Evolutionary conservation across 2,113 vertebrate species (phyloP).

Genomic region (Callocephalon fimbriatum): DNA sequence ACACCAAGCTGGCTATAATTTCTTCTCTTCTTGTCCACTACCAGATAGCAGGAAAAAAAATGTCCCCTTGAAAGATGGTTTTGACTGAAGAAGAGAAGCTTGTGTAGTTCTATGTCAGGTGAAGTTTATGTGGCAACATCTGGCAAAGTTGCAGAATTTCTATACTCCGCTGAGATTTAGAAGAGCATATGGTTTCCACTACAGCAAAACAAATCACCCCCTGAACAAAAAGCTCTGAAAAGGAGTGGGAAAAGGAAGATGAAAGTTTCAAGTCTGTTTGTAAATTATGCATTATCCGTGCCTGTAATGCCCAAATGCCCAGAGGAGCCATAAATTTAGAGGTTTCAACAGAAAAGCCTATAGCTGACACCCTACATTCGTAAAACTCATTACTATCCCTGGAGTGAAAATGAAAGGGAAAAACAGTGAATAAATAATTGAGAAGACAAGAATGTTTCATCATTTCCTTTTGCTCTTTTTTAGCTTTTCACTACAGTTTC

Average conservation of each 20-base stretch:
- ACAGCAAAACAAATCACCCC: conserved; percentile 70
- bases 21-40: not conserved
- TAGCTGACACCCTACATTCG: conserved; percentile 75
- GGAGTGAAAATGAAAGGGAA: conserved; percentile 54
- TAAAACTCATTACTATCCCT: conserved; percentile 75
- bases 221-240: conserved; percentile 64
- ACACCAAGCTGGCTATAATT: not conserved
- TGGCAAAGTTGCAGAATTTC: not conserved
- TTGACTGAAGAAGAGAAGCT: not conserved
- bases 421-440: conserved; percentile 75
- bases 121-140: conserved; percentile 3
- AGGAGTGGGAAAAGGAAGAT: conserved; percentile 67
- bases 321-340: conserved; percentile 74
- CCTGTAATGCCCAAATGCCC: conserved; percentile 66
- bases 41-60: not conserved
- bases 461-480: conserved; percentile 58
- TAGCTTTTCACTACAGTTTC: conserved; percentile 53
- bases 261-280: conserved; percentile 72
- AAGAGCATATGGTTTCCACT: conserved; percentile 55
- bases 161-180: conserved; percentile 14
- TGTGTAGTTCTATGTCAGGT: not conserved
- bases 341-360: conserved; percentile 66
- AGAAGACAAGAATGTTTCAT: conserved; percentile 66
- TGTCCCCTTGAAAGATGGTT: not conserved
- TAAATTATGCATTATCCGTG: conserved; percentile 72